Evolutionary conservation across 1,140 invertebrate genomes (phyloP).

Genomic region (Orius laevigatus): DNA sequence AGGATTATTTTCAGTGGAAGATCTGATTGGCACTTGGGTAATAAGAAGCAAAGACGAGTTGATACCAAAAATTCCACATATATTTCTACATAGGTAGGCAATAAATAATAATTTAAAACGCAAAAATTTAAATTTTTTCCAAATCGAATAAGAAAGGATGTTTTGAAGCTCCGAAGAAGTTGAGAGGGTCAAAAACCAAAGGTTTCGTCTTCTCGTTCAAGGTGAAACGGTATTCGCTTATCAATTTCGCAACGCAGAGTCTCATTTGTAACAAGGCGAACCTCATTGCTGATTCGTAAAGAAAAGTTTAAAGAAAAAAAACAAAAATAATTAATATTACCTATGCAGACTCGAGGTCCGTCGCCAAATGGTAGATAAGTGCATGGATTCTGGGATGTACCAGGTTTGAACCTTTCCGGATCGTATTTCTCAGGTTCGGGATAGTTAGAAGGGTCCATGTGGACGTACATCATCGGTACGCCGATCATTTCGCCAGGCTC

Average conservation of each 20-base stretch:
- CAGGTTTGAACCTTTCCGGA: conserved; percentile 34
- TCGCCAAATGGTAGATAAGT: conserved; percentile 41
- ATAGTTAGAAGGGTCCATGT: conserved; percentile 38
- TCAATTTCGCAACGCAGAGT: neutral
- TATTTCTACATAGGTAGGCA: too few relatives aligned
- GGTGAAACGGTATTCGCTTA: neutral
- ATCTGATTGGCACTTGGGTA: too few relatives aligned
- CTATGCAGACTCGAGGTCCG: too few relatives aligned
- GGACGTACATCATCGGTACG: conserved; percentile 37
- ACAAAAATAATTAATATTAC: too few relatives aligned
- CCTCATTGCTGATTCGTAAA: conserved; percentile 1
- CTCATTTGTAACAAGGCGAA: neutral
- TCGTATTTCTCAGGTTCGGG: conserved; percentile 34
- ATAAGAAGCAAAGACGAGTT: too few relatives aligned
- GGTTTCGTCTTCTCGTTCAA: neutral
- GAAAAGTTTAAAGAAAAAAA: too few relatives aligned
- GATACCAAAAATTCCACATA: too few relatives aligned
- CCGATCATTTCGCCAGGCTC: conserved; percentile 31
- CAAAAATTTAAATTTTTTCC: too few relatives aligned
- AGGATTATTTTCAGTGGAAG: too few relatives aligned
- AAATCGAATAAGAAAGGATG: neutral
- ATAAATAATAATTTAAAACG: too few relatives aligned
- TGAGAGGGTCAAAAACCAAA: neutral
- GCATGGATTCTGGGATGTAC: conserved; percentile 25
- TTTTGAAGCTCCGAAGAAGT: neutral